A percentile compares a stretch with the other conserved stretches of the same genome.
These are phyloP conservation scores for Rhopalosiphum maidis DNA, from an alignment of 1,140 invertebrate genomes.

Conservation along the genomic window DNA sequence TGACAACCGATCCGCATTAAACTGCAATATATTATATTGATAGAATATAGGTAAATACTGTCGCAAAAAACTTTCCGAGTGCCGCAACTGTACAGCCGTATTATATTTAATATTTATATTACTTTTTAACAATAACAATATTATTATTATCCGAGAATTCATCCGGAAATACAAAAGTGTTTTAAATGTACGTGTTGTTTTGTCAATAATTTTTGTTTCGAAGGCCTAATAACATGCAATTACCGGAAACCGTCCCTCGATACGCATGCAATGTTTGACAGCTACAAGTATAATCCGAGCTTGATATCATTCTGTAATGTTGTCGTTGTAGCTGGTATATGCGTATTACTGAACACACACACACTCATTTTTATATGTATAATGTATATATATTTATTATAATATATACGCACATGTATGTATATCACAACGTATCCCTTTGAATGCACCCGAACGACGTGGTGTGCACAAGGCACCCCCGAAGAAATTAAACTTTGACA, in stretches of 20 bases:
- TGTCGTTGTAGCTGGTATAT: not conserved
- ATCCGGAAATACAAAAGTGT: slow-evolving; percentile 50
- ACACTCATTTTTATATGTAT: not conserved
- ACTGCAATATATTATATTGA: not conserved
- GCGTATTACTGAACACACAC: not conserved
- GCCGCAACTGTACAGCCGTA: not conserved
- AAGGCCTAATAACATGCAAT: slow-evolving; percentile 54
- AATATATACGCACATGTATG: not conserved
- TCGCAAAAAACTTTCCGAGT: not conserved
- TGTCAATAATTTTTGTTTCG: slow-evolving; percentile 71
- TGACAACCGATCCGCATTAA: not conserved
- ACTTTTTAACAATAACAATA: slow-evolving; percentile 8
- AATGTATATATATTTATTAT: not conserved
- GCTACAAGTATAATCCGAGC: slow-evolving; percentile 68
- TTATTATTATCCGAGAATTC: not conserved
- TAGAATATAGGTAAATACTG: not conserved
- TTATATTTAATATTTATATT: not conserved
- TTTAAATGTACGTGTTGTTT: slow-evolving; percentile 58
- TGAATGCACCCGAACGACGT: not conserved
- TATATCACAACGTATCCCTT: not conserved
- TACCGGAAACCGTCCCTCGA: slow-evolving; percentile 81
- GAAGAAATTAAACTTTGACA: slow-evolving; percentile 27
- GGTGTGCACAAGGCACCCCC: not conserved
- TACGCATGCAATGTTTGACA: slow-evolving; percentile 75
- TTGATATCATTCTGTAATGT: not conserved